Percentiles rank a stretch among this genome's conserved stretches.
These are phyloP conservation scores for Fundulus diaphanus DNA, from an alignment of 2,797 vertebrate genomes.

Conservation along the genomic window DNA sequence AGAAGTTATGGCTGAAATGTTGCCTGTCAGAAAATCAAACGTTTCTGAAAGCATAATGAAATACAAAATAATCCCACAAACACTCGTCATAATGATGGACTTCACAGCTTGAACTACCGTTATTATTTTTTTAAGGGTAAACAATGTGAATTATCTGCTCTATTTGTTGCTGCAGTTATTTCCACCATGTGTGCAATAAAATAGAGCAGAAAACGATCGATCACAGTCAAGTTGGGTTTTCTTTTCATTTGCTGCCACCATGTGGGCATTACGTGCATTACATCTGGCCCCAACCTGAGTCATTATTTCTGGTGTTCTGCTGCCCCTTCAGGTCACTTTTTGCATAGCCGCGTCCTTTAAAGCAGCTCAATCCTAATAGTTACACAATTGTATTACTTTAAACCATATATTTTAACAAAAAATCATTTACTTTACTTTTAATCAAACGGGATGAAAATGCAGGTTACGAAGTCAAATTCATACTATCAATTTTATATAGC, in stretches of 20 bases:
- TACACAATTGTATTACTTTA: not conserved
- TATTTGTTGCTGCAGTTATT: not conserved
- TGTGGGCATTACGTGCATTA: constrained; percentile 43
- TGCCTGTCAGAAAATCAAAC: too few relatives aligned
- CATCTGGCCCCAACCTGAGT: not conserved
- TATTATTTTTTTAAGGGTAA: not conserved
- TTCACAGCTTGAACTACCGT: not conserved
- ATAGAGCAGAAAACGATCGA: not conserved
- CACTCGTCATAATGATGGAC: not conserved
- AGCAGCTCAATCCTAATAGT: not conserved
- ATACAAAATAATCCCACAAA: not conserved
- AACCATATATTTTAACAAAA: too few relatives aligned
- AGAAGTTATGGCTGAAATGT: not conserved
- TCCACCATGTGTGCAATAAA: too few relatives aligned
- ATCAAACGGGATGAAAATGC: not conserved
- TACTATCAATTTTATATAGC: too few relatives aligned
- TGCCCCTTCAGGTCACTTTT: constrained; percentile 27
- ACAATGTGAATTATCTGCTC: not conserved
- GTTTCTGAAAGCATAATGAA: not conserved
- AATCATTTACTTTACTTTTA: not conserved
- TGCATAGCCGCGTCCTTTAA: not conserved
- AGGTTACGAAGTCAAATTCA: not conserved
- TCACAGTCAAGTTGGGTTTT: not conserved
- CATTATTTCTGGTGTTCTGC: constrained; percentile 12
- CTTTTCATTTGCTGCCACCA: constrained; percentile 60